Evolutionary conservation across 1,140 invertebrate species (phyloP).

Genomic region (Trypoxylus dichotomus): DNA sequence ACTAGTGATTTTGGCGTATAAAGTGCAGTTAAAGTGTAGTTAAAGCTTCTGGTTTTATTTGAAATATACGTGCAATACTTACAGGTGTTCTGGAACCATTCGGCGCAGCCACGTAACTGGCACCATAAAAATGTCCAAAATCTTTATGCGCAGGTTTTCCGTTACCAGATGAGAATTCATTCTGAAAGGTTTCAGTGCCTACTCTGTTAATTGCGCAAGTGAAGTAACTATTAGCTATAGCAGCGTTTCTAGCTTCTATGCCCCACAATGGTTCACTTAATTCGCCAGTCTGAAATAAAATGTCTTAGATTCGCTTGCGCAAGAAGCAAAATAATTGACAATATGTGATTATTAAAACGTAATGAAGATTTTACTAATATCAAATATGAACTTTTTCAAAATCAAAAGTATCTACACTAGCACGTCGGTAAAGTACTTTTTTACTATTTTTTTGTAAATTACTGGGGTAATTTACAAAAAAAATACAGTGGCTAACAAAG

Average conservation of each 20-base stretch:
- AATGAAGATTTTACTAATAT: no score
- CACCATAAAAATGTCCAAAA: constrained; percentile 98
- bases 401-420: no score
- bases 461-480: no score
- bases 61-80: constrained; percentile 46
- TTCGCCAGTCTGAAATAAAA: constrained; percentile 53
- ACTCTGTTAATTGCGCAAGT: constrained; percentile 96
- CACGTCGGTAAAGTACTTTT: no score
- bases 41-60: no score
- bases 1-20: no score
- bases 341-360: no score
- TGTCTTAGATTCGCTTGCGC: not conserved
- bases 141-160: constrained; percentile 87
- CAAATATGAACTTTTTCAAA: no score
- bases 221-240: constrained; percentile 94
- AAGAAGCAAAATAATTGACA: not conserved
- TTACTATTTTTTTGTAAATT: no score
- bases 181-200: constrained; percentile 86
- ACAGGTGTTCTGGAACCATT: constrained; percentile 90
- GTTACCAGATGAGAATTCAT: constrained; percentile 95
- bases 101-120: constrained; percentile 91
- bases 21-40: no score
- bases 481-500: no score
- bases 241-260: constrained; percentile 95
- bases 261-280: constrained; percentile 94